phyloP scores from a whole-genome alignment of 2,113 vertebrate species.

The Crypturellus undulatus region DNA sequence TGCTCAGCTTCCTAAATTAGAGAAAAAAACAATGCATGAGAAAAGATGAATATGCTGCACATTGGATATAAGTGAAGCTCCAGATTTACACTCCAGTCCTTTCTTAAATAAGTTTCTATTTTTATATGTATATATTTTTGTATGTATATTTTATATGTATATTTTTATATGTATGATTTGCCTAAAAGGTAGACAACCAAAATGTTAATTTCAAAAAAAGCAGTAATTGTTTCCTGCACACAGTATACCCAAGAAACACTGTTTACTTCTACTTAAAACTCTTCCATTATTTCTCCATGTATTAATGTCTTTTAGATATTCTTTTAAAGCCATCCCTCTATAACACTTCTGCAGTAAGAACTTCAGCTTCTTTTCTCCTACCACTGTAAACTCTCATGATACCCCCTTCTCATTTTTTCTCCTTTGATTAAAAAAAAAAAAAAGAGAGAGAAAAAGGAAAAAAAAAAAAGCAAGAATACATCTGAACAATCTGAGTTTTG shows the following conservation, averaged over 20 bases:
- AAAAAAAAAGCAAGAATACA: neutral
- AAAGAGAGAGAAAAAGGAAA: too few relatives aligned
- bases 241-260: neutral
- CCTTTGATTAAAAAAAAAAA: neutral
- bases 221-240: neutral
- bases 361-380: neutral
- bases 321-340: neutral
- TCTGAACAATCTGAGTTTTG: neutral
- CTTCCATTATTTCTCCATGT: neutral
- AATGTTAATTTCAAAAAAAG: neutral
- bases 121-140: neutral
- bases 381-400: neutral
- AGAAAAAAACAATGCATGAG: constrained; percentile 12
- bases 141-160: too few relatives aligned
- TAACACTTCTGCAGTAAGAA: neutral
- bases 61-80: neutral
- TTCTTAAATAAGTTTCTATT: neutral
- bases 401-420: neutral
- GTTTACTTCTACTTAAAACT: neutral
- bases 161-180: neutral
- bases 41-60: neutral
- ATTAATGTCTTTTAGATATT: neutral
- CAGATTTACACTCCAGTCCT: neutral
- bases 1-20: constrained; percentile 90
- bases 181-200: neutral